phyloP scores from a whole-genome alignment of 2,113 vertebrate species.

The Cephalopterus ornatus region DNA sequence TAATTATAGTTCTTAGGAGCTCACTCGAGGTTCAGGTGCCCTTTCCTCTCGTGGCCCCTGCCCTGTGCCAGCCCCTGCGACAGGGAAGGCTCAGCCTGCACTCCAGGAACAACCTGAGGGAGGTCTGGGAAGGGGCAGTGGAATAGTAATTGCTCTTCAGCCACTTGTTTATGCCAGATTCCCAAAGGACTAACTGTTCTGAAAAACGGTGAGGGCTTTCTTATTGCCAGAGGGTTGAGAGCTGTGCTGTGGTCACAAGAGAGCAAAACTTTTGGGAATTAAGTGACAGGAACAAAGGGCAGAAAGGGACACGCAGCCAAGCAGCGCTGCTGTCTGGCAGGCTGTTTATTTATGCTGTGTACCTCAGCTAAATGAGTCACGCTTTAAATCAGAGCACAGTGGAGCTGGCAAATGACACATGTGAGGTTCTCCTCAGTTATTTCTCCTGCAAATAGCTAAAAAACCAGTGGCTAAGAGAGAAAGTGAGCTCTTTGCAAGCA shows the following conservation, averaged over 20 bases:
- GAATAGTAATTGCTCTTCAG: neutral
- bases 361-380: constrained; percentile 1
- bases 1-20: neutral
- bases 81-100: neutral
- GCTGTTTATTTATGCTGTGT: neutral
- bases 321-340: neutral
- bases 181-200: neutral
- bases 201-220: neutral
- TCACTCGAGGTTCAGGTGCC: neutral
- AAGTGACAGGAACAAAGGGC: neutral
- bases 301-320: neutral
- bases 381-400: neutral
- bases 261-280: neutral
- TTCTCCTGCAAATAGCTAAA: neutral
- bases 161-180: neutral
- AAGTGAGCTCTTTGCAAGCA: neutral
- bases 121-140: neutral
- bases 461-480: neutral
- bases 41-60: neutral
- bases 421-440: neutral
- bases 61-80: neutral
- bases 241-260: neutral
- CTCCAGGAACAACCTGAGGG: neutral
- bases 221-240: neutral
- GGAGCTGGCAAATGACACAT: neutral